Evolutionary conservation across 2,113 vertebrate species (phyloP).

Genomic region (Holacanthus passer): DNA sequence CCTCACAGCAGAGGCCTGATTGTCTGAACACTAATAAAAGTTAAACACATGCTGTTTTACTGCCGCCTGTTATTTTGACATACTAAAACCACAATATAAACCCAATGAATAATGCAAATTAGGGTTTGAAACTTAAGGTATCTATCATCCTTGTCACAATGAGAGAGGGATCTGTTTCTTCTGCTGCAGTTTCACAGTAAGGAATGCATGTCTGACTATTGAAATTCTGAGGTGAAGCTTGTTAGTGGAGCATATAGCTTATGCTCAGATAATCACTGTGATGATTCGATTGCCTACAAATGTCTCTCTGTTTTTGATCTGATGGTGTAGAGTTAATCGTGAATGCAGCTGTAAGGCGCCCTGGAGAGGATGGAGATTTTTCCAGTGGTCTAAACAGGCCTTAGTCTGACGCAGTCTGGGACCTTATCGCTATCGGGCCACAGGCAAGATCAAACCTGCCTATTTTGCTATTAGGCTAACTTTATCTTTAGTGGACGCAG

Average conservation of each 20-base stretch:
- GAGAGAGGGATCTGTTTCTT: neutral
- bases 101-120: conserved; percentile 43
- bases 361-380: conserved; percentile 38
- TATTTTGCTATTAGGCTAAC: conserved; percentile 25
- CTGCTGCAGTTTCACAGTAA: conserved; percentile 7
- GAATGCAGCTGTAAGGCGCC: conserved; percentile 16
- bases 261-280: conserved; percentile 35
- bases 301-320: conserved; percentile 40
- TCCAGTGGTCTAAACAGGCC: conserved; percentile 9
- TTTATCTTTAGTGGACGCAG: conserved; percentile 43
- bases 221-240: conserved; percentile 16
- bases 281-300: conserved; percentile 34
- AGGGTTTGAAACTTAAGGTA: neutral
- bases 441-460: conserved; percentile 30
- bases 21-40: conserved; percentile 26
- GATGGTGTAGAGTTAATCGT: conserved; percentile 26
- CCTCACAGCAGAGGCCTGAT: conserved; percentile 38
- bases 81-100: conserved; percentile 26
- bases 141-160: conserved; percentile 18
- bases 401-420: neutral
- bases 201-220: conserved; percentile 31
- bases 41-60: conserved; percentile 57
- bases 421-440: conserved; percentile 21
- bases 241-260: conserved; percentile 11
- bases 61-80: conserved; percentile 33